A percentile compares a stretch with the other conserved stretches of the same genome.
phyloP scores from a whole-genome alignment of 1,140 invertebrate species.

The Sycobia sp. region DNA sequence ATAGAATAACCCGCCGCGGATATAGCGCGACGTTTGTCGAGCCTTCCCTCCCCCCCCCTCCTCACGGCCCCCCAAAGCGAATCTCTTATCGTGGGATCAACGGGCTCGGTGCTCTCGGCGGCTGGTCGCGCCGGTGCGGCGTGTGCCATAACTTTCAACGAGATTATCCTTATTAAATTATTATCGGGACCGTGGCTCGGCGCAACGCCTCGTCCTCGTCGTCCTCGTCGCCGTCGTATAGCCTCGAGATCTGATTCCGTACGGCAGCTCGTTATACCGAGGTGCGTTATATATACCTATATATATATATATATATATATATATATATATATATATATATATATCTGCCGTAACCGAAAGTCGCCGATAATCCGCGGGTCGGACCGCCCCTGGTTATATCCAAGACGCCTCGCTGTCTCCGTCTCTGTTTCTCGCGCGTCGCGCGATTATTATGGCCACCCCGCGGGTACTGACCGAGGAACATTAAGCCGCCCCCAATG shows the following conservation, averaged over 20 bases:
- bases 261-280: conserved; percentile 21
- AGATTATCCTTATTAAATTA: conserved; percentile 35
- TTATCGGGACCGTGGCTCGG: conserved; percentile 29
- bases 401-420: background rate
- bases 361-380: conserved; percentile 2
- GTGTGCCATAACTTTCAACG: conserved; percentile 24
- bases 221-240: too few relatives aligned
- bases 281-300: too few relatives aligned
- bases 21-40: too few relatives aligned
- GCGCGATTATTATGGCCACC: conserved; percentile 6
- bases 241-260: conserved; percentile 19
- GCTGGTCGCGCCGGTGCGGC: background rate
- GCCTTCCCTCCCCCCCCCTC: conserved; percentile 14
- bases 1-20: too few relatives aligned
- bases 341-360: background rate
- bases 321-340: too few relatives aligned
- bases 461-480: too few relatives aligned
- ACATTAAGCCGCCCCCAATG: background rate
- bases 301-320: too few relatives aligned
- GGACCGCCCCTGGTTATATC: background rate
- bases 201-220: background rate
- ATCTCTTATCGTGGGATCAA: too few relatives aligned
- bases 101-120: too few relatives aligned
- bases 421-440: background rate
- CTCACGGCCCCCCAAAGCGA: background rate